Conservation (phyloP, 2,113 vertebrate genomes). For the Phylloscopus trochiloides region DNA sequence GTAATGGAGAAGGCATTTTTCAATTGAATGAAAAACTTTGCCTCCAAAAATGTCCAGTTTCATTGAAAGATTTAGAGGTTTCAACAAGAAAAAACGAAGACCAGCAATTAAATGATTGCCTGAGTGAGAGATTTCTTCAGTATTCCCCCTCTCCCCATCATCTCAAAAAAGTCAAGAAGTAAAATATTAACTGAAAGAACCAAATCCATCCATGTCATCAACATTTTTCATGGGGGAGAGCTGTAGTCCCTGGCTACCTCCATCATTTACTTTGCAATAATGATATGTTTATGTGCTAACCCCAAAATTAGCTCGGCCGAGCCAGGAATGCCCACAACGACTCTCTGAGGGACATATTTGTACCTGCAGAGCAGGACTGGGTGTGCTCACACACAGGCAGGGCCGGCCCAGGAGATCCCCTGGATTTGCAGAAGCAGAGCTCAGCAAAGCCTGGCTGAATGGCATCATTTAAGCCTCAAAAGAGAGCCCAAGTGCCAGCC, state of each 20-base stretch:
- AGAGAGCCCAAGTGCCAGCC: constrained; percentile 52
- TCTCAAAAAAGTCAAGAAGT: neutral
- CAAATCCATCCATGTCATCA: neutral
- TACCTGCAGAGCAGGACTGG: neutral
- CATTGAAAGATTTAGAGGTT: neutral
- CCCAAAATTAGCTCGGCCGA: neutral
- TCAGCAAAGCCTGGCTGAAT: neutral
- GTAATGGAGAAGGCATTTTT: neutral
- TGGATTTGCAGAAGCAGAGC: neutral
- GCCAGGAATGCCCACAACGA: neutral
- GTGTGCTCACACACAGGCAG: neutral
- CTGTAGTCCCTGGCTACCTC: neutral
- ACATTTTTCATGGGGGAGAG: neutral
- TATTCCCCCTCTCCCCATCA: neutral
- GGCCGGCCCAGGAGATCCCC: neutral
- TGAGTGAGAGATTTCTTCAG: neutral
- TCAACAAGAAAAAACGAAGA: neutral
- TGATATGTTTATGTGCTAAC: neutral
- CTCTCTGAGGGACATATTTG: neutral
- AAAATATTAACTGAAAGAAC: neutral
- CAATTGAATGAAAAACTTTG: neutral
- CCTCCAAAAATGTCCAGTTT: neutral
- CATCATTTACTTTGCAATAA: neutral
- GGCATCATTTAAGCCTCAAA: constrained; percentile 9
- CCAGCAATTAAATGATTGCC: neutral